Evolutionary conservation across 2,113 vertebrate species (phyloP).

Genomic region (Columbina picui): DNA sequence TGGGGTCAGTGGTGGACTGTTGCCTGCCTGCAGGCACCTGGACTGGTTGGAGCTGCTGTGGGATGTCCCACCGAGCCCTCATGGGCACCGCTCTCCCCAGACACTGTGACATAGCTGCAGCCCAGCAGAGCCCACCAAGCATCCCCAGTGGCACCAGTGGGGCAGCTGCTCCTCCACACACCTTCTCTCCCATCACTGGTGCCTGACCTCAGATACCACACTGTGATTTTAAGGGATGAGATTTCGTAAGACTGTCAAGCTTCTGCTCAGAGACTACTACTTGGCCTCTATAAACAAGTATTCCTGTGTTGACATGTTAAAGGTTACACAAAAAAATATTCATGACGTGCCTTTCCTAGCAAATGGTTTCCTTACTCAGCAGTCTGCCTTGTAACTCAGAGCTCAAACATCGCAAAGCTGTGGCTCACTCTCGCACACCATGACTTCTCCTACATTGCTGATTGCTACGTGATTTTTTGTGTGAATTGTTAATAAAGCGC

Average conservation of each 20-base stretch:
- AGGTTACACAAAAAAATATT: not conserved
- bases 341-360: not conserved
- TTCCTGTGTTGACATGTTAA: not conserved
- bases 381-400: not conserved
- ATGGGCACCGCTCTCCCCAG: fast-evolving
- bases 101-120: not conserved
- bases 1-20: not conserved
- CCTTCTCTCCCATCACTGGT: not conserved
- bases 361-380: not conserved
- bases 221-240: not conserved
- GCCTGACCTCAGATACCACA: not conserved
- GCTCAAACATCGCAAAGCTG: not conserved
- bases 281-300: not conserved
- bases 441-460: not conserved
- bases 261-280: not conserved
- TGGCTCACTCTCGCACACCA: not conserved
- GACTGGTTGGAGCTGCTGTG: not conserved
- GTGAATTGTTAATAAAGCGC: not conserved
- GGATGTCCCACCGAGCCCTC: not conserved
- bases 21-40: not conserved
- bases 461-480: not conserved
- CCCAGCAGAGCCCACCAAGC: not conserved
- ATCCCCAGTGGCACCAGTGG: not conserved
- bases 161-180: not conserved
- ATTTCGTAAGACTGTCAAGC: not conserved